These are phyloP conservation scores for Lepidostoma basale DNA, from an alignment of 1,140 invertebrate species.

Conservation along the genomic window DNA sequence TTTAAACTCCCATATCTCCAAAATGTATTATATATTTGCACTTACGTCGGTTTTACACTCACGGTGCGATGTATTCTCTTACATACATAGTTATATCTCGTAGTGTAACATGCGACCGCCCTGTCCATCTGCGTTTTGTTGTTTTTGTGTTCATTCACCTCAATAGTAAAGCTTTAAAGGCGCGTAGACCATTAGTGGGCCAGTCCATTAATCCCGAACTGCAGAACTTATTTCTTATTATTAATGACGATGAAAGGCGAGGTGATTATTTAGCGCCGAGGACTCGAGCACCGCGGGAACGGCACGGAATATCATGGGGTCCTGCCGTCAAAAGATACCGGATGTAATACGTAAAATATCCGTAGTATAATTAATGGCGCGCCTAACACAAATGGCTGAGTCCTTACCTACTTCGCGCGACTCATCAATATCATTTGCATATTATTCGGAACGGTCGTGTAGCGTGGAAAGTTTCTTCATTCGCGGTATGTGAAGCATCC, in stretches of 20 bases:
- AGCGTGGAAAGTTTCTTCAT: too few relatives aligned
- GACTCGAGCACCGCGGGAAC: not conserved
- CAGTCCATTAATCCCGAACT: slow-evolving; percentile 32
- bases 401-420: not conserved
- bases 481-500: too few relatives aligned
- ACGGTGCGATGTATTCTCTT: too few relatives aligned
- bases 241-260: slow-evolving; percentile 41
- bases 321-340: not conserved
- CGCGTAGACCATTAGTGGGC: slow-evolving; percentile 34
- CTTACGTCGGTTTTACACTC: too few relatives aligned
- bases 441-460: not conserved
- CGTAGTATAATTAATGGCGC: not conserved
- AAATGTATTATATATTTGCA: too few relatives aligned
- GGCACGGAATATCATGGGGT: not conserved
- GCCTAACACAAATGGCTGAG: not conserved
- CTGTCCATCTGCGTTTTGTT: too few relatives aligned
- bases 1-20: too few relatives aligned
- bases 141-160: too few relatives aligned
- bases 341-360: not conserved
- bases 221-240: slow-evolving; percentile 32
- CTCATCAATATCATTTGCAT: not conserved
- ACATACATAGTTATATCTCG: too few relatives aligned
- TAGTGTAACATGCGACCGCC: too few relatives aligned
- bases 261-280: slow-evolving; percentile 33
- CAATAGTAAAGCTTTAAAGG: too few relatives aligned